phyloP scores from a whole-genome alignment of 2,888 invertebrate genomes.

The Ecliptopera silaceata region DNA sequence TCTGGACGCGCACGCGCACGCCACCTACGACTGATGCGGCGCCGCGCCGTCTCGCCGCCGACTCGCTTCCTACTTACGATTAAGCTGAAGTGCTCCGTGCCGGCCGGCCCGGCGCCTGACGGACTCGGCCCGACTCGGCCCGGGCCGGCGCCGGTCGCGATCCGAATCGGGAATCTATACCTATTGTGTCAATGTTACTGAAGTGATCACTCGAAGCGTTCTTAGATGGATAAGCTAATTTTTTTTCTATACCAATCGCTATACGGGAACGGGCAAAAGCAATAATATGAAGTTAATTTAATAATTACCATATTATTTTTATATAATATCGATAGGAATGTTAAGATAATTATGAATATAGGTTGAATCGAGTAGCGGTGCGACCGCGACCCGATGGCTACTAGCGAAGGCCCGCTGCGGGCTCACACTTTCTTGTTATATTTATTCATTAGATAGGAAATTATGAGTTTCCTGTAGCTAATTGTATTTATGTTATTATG shows the following conservation, averaged over 20 bases:
- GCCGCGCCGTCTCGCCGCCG: slow-evolving; percentile 60
- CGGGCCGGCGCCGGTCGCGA: too few species aligned
- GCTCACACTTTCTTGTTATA: slow-evolving; percentile 76
- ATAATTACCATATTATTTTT: slow-evolving; percentile 84
- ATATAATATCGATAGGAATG: slow-evolving; percentile 78
- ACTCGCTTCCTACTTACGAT: slow-evolving; percentile 76
- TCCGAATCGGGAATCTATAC: slow-evolving; percentile 61
- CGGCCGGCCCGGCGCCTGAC: too few species aligned
- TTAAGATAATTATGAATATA: slow-evolving; percentile 77
- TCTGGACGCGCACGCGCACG: slow-evolving; percentile 48
- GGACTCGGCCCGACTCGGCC: too few species aligned
- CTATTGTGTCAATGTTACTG: slow-evolving; percentile 68
- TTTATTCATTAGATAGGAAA: slow-evolving; percentile 82
- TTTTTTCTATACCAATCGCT: slow-evolving; percentile 83
- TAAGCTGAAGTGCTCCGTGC: slow-evolving; percentile 81
- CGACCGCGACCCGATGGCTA: slow-evolving; percentile 80
- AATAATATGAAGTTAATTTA: slow-evolving; percentile 83
- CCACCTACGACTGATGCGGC: slow-evolving; percentile 67
- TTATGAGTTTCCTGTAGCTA: slow-evolving; percentile 82
- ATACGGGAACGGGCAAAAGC: slow-evolving; percentile 84
- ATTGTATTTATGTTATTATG: slow-evolving; percentile 78
- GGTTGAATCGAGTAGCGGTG: slow-evolving; percentile 77
- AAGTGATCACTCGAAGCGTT: slow-evolving; percentile 70
- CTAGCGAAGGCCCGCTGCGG: slow-evolving; percentile 65
- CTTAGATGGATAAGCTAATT: slow-evolving; percentile 77